Evolutionary conservation across 1,140 invertebrate species (phyloP).

Genomic region (Arion vulgaris): DNA sequence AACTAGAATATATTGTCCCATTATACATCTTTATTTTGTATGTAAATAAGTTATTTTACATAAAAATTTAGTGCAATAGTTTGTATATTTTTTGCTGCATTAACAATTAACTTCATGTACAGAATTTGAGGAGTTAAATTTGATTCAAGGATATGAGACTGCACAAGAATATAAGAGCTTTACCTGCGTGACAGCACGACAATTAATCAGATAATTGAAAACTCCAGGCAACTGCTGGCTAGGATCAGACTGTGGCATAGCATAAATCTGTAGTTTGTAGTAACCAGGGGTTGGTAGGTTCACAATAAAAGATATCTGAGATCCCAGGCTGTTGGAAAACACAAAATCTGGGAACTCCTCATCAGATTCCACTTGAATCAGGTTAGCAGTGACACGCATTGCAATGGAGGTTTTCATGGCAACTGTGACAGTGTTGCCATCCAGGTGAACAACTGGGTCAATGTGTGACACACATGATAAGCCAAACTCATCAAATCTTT

Average conservation of each 20-base stretch:
- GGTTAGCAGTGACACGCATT: conserved; percentile 70
- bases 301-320: conserved; percentile 61
- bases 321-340: conserved; percentile 66
- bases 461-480: conserved; percentile 64
- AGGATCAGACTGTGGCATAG: conserved; percentile 64
- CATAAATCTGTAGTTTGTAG: conserved; percentile 72
- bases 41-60: too few species aligned
- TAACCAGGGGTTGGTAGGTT: conserved; percentile 64
- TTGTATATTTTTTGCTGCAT: not conserved
- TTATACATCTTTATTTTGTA: too few species aligned
- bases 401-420: conserved; percentile 54
- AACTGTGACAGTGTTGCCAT: conserved; percentile 64
- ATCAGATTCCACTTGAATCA: conserved; percentile 64
- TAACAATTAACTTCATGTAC: not conserved
- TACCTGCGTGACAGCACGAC: conserved; percentile 50
- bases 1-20: too few species aligned
- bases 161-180: too few species aligned
- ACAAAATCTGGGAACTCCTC: conserved; percentile 67
- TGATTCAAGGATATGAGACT: too few species aligned
- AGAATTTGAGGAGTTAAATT: too few species aligned
- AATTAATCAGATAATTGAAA: conserved; percentile 72
- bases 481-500: conserved; percentile 67
- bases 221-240: conserved; percentile 71
- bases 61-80: not conserved
- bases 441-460: conserved; percentile 69